Conservation (phyloP, 1,140 invertebrate genomes). For the Meloidogyne chitwoodi region DNA sequence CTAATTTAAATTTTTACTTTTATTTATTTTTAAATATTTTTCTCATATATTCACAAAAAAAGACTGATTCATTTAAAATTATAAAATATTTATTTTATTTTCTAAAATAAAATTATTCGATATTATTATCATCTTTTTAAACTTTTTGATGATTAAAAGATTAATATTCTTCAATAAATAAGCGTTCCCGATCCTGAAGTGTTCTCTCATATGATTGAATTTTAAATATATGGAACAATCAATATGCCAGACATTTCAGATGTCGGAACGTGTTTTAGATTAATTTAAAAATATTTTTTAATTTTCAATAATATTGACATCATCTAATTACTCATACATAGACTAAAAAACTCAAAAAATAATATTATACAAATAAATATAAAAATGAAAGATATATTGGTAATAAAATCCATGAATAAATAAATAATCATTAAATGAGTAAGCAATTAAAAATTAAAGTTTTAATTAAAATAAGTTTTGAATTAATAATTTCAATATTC, state of each 20-base stretch:
- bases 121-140: too few species aligned
- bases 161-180: neutral
- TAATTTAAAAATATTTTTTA: too few species aligned
- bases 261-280: too few species aligned
- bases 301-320: too few species aligned
- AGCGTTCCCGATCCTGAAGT: constrained; percentile 9
- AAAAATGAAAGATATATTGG: neutral
- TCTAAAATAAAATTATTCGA: too few species aligned
- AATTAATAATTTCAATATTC: too few species aligned
- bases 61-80: too few species aligned
- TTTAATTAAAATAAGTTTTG: neutral
- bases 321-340: neutral
- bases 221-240: constrained; percentile 4
- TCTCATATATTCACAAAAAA: too few species aligned
- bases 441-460: neutral
- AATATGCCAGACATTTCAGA: constrained; percentile 26
- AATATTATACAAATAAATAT: neutral
- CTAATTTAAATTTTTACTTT: too few species aligned
- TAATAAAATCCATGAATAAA: neutral
- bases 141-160: too few species aligned
- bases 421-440: neutral
- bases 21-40: too few species aligned
- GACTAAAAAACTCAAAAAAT: neutral
- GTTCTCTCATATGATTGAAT: constrained; percentile 19
- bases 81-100: too few species aligned